These are phyloP conservation scores for Dinocampus coccinellae DNA, from an alignment of 2,888 invertebrate genomes.

Conservation along the genomic window DNA sequence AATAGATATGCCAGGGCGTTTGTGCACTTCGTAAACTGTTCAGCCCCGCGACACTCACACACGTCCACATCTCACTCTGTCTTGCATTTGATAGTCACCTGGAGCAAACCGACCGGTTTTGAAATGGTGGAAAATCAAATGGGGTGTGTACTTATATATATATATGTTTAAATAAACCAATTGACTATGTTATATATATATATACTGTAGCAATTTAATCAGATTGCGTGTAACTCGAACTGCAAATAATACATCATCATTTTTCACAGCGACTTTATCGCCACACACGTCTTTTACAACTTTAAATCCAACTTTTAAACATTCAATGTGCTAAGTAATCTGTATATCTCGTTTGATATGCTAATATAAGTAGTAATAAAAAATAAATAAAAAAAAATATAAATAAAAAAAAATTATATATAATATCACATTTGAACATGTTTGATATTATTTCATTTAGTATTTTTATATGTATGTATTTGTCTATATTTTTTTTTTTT, in stretches of 20 bases:
- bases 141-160: neutral
- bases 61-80: conserved; percentile 17
- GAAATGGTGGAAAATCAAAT: conserved; percentile 19
- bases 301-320: neutral
- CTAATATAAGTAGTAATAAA: conserved; percentile 6
- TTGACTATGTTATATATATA: neutral
- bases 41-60: neutral
- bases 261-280: neutral
- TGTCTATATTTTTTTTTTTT: conserved; percentile 19
- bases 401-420: no score
- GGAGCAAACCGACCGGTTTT: conserved; percentile 34
- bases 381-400: no score
- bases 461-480: conserved; percentile 11
- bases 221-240: neutral
- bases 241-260: conserved; percentile 7
- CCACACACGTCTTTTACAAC: conserved; percentile 10
- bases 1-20: conserved; percentile 26
- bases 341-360: conserved; percentile 30
- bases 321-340: neutral
- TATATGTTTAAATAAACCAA: conserved; percentile 7
- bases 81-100: conserved; percentile 22
- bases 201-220: neutral
- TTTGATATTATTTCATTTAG: conserved; percentile 8
- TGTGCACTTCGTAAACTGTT: conserved; percentile 2
- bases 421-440: neutral